Evolutionary conservation across 2,797 vertebrate genomes (phyloP).

Genomic region (Huso huso): DNA sequence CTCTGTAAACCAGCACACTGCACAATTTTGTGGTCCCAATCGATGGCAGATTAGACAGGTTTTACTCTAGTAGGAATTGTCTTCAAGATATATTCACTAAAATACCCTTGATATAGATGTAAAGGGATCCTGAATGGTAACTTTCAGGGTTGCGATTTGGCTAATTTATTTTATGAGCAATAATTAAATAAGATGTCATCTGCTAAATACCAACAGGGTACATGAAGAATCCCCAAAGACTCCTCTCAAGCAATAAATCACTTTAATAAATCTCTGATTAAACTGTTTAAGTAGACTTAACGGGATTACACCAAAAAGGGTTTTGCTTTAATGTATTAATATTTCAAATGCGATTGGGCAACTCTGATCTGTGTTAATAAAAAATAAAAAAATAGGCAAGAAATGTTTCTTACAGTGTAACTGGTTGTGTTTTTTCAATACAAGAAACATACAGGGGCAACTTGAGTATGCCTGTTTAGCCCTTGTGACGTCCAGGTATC

Average conservation of each 20-base stretch:
- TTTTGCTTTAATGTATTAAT: background rate
- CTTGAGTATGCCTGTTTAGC: too few relatives aligned
- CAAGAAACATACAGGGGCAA: too few relatives aligned
- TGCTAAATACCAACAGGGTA: slow-evolving; percentile 9
- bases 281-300: slow-evolving; percentile 4
- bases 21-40: too few relatives aligned
- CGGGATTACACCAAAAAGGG: background rate
- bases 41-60: too few relatives aligned
- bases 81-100: too few relatives aligned
- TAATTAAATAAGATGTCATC: slow-evolving; percentile 8
- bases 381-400: too few relatives aligned
- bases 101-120: too few relatives aligned
- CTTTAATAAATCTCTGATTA: slow-evolving; percentile 9
- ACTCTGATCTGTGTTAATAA: background rate
- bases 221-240: slow-evolving; percentile 4
- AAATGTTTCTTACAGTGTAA: too few relatives aligned
- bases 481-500: too few relatives aligned
- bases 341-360: slow-evolving; percentile 3
- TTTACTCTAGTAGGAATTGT: too few relatives aligned
- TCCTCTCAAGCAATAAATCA: background rate
- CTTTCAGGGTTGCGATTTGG: background rate
- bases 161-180: slow-evolving; percentile 9
- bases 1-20: too few relatives aligned
- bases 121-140: background rate
- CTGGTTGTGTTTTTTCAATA: too few relatives aligned